Percentiles rank a stretch among this genome's conserved stretches.
phyloP scores from a whole-genome alignment of 2,888 invertebrate genomes.

The Metallyticus violacea region DNA sequence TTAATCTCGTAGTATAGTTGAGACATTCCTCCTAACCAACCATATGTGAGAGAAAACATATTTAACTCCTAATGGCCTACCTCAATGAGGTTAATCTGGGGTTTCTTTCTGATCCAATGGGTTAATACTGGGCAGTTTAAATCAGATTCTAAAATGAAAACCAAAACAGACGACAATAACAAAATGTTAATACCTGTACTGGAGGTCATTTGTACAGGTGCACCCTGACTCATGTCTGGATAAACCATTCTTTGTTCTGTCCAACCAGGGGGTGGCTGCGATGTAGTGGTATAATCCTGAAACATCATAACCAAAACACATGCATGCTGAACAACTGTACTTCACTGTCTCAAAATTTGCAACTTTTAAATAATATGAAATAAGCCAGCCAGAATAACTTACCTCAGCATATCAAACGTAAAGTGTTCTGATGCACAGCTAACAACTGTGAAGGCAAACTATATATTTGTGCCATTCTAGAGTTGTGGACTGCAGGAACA shows the following conservation, averaged over 20 bases:
- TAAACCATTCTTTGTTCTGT: slow-evolving; percentile 25
- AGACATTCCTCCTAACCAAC: too few relatives aligned
- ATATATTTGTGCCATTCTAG: neutral
- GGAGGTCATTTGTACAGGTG: slow-evolving; percentile 5
- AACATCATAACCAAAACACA: neutral
- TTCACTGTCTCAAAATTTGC: neutral
- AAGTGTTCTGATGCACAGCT: neutral
- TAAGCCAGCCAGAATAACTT: neutral
- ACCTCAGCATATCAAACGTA: neutral
- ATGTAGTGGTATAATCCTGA: slow-evolving; percentile 18
- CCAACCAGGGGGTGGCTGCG: neutral
- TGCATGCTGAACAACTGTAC: neutral
- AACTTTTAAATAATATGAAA: neutral
- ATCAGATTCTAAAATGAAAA: too few relatives aligned
- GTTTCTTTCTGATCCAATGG: too few relatives aligned
- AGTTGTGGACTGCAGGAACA: neutral
- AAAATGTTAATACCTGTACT: neutral
- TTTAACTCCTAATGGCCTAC: too few relatives aligned
- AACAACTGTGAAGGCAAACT: neutral
- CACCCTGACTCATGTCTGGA: slow-evolving; percentile 32
- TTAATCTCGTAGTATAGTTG: too few relatives aligned
- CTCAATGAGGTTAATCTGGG: too few relatives aligned
- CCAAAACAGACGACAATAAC: too few relatives aligned
- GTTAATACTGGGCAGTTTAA: too few relatives aligned
- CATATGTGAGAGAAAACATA: too few relatives aligned